These are phyloP conservation scores for Anoplius nigerrimus DNA, from an alignment of 2,888 invertebrate genomes.

Conservation along the genomic window DNA sequence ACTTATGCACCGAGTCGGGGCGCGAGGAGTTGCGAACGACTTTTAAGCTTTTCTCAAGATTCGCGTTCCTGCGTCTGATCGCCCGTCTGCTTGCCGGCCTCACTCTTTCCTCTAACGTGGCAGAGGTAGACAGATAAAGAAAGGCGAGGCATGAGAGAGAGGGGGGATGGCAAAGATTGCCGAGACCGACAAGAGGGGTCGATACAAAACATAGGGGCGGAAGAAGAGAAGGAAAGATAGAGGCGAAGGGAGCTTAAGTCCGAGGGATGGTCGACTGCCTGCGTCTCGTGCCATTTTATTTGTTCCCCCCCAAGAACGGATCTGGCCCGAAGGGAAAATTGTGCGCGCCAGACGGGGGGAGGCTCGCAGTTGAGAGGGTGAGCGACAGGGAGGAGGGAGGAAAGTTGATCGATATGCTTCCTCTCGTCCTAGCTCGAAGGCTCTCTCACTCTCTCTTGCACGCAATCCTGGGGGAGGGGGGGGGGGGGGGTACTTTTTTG, in stretches of 20 bases:
- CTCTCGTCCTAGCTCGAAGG: constrained; percentile 4
- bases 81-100: constrained; percentile 5
- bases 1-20: not conserved
- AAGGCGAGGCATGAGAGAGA: not conserved
- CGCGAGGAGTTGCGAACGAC: not conserved
- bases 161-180: constrained; percentile 10
- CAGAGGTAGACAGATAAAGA: not conserved
- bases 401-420: constrained; percentile 39
- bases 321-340: constrained; percentile 32
- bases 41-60: not conserved
- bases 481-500: constrained; percentile 23
- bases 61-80: constrained; percentile 7
- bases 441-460: constrained; percentile 7
- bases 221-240: constrained; percentile 3
- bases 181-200: constrained; percentile 17
- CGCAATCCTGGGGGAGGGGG: constrained; percentile 8
- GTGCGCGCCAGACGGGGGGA: not conserved
- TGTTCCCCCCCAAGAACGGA: constrained; percentile 39
- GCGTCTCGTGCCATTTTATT: constrained; percentile 45
- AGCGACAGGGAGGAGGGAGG: not conserved
- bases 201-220: constrained; percentile 6
- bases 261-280: constrained; percentile 29
- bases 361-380: not conserved
- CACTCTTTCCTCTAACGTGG: constrained; percentile 14
- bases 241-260: constrained; percentile 21